Evolutionary conservation across 64 coral and sea anemone genomes (phyloP), one percentile per base, ranked within the genome.

Genomic region (Orbicella faveolata): DNA sequence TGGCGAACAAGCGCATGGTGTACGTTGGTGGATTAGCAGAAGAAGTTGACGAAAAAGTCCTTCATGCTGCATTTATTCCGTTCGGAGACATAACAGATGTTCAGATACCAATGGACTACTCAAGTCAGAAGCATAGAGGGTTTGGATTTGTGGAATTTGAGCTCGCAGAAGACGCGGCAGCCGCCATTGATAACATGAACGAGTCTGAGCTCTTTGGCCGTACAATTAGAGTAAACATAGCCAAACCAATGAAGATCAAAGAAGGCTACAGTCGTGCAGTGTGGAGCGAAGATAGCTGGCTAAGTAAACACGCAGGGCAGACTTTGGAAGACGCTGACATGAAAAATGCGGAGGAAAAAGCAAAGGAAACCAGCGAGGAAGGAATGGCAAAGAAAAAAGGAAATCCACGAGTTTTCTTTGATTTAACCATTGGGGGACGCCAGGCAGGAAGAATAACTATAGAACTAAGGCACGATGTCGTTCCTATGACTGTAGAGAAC

Each of bases 61-160:
- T 99, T 65, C 97, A 99, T 87, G 97, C 97, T 10, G 97, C 97
- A 0, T 96, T 99, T 41, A 99, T 99, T 90, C 97, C 97, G 2
- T 99, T 99, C 76, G 97, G 97, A 93, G 97, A 99, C 84, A 95
- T 99, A 11, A 99, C 94, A 44, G 97, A 99, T 91, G 94, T 99
- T 34, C 97, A 99, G 66, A 96, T 99, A 93, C 97, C 97, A 37
- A 88, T 96, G 86, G 97, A 99, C 79, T 99, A 99, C 79, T 88
- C 83, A 77, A 99, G 89, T 69, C 94, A 95, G 80, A 96, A 96
- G 34, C 97, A 99, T 70, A 73, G 97, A 79, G 97, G 97, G 2
- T 99, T 99, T 82, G 97, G 97, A 33, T 99, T 99, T 91, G 97
- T 99, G 36, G 97, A 99, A 76, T 99, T 96, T 91, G 97, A 99